These are phyloP conservation scores for Lophochroa leadbeateri DNA, from an alignment of 2,113 vertebrate genomes.

Conservation along the genomic window DNA sequence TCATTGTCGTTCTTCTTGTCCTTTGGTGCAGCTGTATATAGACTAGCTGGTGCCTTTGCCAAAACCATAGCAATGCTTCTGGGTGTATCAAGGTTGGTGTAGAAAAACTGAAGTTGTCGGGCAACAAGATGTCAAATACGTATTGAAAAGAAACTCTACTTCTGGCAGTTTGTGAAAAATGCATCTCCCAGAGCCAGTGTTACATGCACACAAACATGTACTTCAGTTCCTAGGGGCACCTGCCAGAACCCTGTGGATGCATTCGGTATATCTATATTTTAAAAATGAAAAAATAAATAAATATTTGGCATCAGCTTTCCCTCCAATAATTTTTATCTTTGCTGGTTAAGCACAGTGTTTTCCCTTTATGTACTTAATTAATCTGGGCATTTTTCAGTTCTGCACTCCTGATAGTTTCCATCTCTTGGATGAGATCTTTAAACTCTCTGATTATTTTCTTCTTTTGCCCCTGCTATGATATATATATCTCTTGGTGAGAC, in stretches of 20 bases:
- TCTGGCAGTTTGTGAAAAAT: background rate
- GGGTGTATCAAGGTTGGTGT: background rate
- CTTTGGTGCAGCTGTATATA: constrained; percentile 33
- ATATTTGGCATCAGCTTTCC: background rate
- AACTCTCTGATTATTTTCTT: background rate
- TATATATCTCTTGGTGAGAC: background rate
- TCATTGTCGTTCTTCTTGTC: background rate
- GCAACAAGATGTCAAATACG: background rate
- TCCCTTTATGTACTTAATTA: background rate
- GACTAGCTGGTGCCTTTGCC: constrained; percentile 3
- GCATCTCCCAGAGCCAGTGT: background rate
- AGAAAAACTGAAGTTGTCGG: background rate
- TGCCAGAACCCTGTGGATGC: background rate
- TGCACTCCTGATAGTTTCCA: background rate
- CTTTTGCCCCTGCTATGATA: background rate
- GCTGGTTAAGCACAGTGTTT: background rate
- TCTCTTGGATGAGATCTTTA: background rate
- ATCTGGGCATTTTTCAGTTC: background rate
- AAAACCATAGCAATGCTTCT: constrained; percentile 8
- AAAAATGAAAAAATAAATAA: background rate
- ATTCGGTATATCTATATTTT: background rate
- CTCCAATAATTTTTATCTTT: background rate
- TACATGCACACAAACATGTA: background rate
- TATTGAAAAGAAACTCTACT: background rate
- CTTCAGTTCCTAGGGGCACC: background rate